These are phyloP conservation scores for Clarias gariepinus DNA, from an alignment of 2,113 vertebrate genomes.

Conservation along the genomic window DNA sequence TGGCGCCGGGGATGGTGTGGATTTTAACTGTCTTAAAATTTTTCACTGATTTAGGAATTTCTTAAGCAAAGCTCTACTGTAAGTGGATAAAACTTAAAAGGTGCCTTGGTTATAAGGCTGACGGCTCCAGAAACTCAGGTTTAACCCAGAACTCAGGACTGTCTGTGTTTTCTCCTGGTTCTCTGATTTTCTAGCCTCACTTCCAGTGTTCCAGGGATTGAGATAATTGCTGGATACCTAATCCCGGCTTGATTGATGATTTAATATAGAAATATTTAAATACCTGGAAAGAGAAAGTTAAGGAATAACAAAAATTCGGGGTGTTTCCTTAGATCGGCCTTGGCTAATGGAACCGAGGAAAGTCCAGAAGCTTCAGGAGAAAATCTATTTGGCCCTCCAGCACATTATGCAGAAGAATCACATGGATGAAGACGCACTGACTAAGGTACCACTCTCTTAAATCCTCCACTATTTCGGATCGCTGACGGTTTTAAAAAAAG, in stretches of 20 bases:
- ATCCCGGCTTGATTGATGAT: too few species aligned
- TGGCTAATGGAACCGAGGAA: conserved; percentile 98
- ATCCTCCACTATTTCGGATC: neutral
- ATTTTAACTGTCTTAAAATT: neutral
- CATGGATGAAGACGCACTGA: conserved; percentile 91
- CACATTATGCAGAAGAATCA: conserved; percentile 99
- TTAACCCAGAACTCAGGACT: neutral
- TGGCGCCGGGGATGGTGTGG: neutral
- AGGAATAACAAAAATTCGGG: neutral
- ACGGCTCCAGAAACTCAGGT: neutral
- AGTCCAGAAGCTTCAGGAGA: conserved; percentile 98
- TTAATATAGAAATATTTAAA: neutral
- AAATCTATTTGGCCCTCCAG: conserved; percentile 99
- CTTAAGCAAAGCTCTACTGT: neutral
- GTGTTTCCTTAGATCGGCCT: conserved; percentile 81
- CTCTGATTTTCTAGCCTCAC: neutral
- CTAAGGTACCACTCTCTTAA: conserved; percentile 80
- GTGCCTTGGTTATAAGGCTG: neutral
- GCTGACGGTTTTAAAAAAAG: neutral
- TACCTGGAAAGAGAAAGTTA: neutral
- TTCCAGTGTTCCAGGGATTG: neutral
- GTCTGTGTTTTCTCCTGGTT: neutral
- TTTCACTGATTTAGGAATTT: neutral
- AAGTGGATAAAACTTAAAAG: neutral
- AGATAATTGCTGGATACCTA: neutral